Percentiles rank a stretch among this genome's conserved stretches.
Conservation (phyloP, 2,888 invertebrate species). For the Diadromus collaris region DNA sequence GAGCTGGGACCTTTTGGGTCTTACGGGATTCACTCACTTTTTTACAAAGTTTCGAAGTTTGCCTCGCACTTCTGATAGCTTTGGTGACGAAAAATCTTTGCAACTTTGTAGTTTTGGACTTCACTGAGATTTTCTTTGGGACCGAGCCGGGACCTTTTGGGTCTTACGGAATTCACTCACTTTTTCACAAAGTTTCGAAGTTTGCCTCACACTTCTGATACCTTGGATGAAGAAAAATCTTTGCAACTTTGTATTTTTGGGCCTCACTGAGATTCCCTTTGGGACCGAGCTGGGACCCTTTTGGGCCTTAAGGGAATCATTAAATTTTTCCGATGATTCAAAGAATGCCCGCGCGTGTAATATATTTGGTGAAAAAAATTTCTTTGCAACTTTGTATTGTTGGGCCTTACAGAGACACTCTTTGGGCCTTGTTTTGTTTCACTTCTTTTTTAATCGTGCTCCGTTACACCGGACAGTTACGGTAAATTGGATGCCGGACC, state of each 20-base stretch:
- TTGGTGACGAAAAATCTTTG: not conserved
- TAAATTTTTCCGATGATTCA: not conserved
- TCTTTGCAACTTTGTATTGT: not conserved
- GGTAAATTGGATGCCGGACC: conserved; percentile 80
- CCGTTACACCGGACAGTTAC: conserved; percentile 81
- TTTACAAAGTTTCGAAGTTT: not conserved
- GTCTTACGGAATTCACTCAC: conserved; percentile 5
- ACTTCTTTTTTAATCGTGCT: conserved; percentile 59
- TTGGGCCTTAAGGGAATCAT: conserved; percentile 5
- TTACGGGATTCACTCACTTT: conserved; percentile 4
- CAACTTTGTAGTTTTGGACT: not conserved
- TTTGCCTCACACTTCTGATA: not conserved
- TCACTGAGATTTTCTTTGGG: not conserved
- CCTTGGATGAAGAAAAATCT: not conserved
- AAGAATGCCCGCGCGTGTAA: not conserved
- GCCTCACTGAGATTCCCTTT: not conserved
- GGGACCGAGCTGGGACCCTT: not conserved
- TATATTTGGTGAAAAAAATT: not conserved
- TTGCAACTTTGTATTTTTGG: not conserved
- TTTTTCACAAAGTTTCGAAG: not conserved
- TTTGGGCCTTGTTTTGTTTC: conserved; percentile 6
- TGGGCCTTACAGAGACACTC: not conserved
- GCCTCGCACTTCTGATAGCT: not conserved
- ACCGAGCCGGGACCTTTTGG: not conserved
- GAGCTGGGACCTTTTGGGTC: not conserved